phyloP scores from a whole-genome alignment of 2,888 invertebrate species.

The Pseudococcus jackbeardsleyi region DNA sequence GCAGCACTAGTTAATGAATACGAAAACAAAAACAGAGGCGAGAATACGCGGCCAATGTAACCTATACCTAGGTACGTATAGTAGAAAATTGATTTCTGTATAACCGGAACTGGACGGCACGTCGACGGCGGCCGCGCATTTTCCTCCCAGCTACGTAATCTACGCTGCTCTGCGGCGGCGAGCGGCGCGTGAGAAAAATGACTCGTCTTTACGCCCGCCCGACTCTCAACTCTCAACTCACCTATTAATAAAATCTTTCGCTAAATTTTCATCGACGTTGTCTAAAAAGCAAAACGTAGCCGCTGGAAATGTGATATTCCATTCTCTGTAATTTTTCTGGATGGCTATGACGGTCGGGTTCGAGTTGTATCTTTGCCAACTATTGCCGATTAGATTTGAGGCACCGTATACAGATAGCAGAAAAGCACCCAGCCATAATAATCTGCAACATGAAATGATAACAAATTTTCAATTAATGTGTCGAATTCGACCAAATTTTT shows the following conservation, averaged over 20 bases:
- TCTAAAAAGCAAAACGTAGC: slow-evolving; percentile 73
- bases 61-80: neutral
- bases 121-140: neutral
- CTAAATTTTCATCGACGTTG: slow-evolving; percentile 67
- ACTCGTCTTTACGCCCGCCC: neutral
- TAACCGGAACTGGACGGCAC: neutral
- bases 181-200: slow-evolving; percentile 17
- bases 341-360: slow-evolving; percentile 77
- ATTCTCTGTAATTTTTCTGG: slow-evolving; percentile 76
- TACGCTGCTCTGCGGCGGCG: neutral
- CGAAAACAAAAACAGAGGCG: slow-evolving; percentile 37
- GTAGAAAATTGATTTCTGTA: slow-evolving; percentile 41
- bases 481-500: too few species aligned
- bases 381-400: slow-evolving; percentile 71
- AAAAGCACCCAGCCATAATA: slow-evolving; percentile 67
- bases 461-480: too few species aligned
- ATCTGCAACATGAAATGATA: slow-evolving; percentile 64
- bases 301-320: slow-evolving; percentile 75
- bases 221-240: slow-evolving; percentile 67
- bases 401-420: slow-evolving; percentile 67
- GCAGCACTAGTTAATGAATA: slow-evolving; percentile 38
- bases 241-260: slow-evolving; percentile 70
- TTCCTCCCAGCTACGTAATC: slow-evolving; percentile 23
- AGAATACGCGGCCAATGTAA: neutral
- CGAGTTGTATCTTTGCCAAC: slow-evolving; percentile 74